Conservation (phyloP, 2,113 vertebrate species). For the Megatriorchis doriae region DNA sequence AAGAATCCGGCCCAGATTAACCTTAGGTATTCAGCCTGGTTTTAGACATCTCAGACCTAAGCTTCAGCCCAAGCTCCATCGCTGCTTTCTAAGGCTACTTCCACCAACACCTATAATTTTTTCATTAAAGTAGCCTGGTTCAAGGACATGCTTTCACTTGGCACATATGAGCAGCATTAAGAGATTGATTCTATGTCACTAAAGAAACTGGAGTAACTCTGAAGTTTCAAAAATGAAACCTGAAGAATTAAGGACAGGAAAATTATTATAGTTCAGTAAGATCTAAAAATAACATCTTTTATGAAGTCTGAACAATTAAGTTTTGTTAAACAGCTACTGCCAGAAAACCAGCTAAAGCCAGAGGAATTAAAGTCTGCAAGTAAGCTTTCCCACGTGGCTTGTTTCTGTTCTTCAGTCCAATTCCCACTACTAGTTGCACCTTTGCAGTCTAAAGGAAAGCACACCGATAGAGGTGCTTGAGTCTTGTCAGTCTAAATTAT, state of each 20-base stretch:
- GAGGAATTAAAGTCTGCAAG: background rate
- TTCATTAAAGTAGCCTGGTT: background rate
- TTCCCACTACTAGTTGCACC: background rate
- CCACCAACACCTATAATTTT: background rate
- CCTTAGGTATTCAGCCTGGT: background rate
- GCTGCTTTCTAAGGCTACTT: background rate
- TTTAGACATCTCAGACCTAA: background rate
- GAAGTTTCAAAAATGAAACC: background rate
- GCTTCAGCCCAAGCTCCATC: background rate
- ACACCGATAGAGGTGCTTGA: fast-evolving
- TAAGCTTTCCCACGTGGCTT: background rate
- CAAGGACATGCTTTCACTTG: background rate
- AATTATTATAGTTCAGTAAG: too few species aligned
- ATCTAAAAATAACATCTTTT: background rate
- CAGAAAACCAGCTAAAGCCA: background rate
- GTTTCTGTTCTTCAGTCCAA: background rate
- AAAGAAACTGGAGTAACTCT: background rate
- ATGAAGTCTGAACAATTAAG: background rate
- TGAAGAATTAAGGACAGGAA: background rate
- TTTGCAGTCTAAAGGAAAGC: background rate
- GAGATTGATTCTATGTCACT: background rate
- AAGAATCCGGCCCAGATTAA: background rate
- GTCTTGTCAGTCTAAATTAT: background rate
- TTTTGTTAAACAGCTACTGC: background rate
- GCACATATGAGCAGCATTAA: background rate